phyloP scores from a whole-genome alignment of 2,797 vertebrate species.

The Acanthurus tractus region DNA sequence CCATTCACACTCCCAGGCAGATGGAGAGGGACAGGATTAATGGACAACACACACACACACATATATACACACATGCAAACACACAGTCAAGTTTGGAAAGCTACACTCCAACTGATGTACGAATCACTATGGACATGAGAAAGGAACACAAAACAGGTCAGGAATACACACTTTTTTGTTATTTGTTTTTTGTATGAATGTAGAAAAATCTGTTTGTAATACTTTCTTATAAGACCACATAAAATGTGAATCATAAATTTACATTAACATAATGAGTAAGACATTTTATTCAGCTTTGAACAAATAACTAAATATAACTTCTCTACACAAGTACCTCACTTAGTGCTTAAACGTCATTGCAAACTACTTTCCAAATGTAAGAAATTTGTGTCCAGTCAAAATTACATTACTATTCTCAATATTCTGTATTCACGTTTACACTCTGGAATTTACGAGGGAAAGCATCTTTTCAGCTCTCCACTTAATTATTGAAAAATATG shows the following conservation, averaged over 20 bases:
- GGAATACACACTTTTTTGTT: constrained; percentile 13
- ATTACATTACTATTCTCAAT: constrained; percentile 40
- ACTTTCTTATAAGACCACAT: not conserved
- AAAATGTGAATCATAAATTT: not conserved
- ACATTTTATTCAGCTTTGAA: constrained; percentile 2
- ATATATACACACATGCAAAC: constrained; percentile 31
- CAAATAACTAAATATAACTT: not conserved
- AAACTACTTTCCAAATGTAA: constrained; percentile 10
- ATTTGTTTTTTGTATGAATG: not conserved
- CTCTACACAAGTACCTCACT: not conserved
- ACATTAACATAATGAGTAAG: not conserved
- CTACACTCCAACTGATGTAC: constrained; percentile 11
- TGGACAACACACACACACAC: constrained; percentile 57
- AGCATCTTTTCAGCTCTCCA: constrained; percentile 66
- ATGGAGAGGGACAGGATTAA: constrained; percentile 69
- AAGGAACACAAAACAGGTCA: constrained; percentile 1
- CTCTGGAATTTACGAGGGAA: constrained; percentile 57
- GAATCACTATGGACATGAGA: constrained; percentile 24
- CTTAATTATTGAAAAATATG: constrained; percentile 79
- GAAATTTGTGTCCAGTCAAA: constrained; percentile 38
- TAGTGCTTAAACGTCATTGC: constrained; percentile 16
- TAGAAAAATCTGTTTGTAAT: not conserved
- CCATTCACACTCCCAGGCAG: constrained; percentile 81
- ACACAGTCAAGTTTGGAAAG: constrained; percentile 43
- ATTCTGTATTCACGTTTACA: constrained; percentile 49